Evolutionary conservation across 2,888 invertebrate genomes (phyloP), one percentile per base, ranked within the genome.

Genomic region (Cephus pygmeus): DNA sequence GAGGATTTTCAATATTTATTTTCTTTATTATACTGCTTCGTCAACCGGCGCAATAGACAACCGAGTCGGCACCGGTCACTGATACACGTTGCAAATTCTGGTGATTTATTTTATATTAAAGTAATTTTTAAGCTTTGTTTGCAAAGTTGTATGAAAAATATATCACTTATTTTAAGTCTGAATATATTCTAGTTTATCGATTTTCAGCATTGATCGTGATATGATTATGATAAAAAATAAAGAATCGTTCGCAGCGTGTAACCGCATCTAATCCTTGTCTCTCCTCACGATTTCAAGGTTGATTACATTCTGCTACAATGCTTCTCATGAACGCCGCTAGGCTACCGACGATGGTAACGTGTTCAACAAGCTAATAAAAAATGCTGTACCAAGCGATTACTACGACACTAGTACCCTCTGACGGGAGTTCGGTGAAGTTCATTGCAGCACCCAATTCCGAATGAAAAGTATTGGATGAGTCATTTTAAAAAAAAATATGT

Each of bases 221-320:
- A 2, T 11, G 56, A 40, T 56, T 23, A 23, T 23, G 12, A 15
- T 71, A 34, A 34, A 34, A 15, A 34, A 71, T 30, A 71, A 30
- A 71, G 30, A 74, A n/a, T 77, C 78, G 80, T 77, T 80, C 79
- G 81, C 87, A 84, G 84, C 88, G 85, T 85, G 85, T 85, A 86
- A 84, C 56, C 85, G 79, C 78, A 84, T 71, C 71, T 84, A 89
- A 87, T 87, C 84, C 86, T 87, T 87, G 86, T 87, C 87, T 84
- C 81, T 83, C 80, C 86, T 85, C 85, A 83, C 80, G 84, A 83
- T 87, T 90, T 91, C 91, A 91, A 91, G 91, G 90, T 90, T 90
- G 89, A 85, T 87, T 82, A 85, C 84, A 84, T 85, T 85, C 31
- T 71, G 71, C 33, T 15, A 71, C 31, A 31, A 31, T 71, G 34